A percentile compares a stretch with the other conserved stretches of the same genome.
Conservation (phyloP, 1,140 invertebrate genomes). For the Zaprionus camerounensis region DNA sequence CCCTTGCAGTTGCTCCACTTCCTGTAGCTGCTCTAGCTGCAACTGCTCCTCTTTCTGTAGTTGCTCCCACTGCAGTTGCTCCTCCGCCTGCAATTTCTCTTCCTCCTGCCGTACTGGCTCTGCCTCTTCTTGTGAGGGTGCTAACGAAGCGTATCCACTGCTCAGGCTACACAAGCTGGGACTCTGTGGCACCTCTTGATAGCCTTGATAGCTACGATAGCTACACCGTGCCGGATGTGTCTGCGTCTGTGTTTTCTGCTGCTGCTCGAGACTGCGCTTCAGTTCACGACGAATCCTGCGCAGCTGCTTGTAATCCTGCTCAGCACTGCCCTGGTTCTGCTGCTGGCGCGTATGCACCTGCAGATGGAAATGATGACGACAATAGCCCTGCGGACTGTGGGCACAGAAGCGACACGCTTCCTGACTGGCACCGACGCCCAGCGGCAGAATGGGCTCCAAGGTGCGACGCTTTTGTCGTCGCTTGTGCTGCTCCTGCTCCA, state of each 20-base stretch:
- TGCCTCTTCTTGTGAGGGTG: slow-evolving; percentile 10
- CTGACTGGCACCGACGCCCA: slow-evolving; percentile 54
- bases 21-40: not conserved
- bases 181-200: slow-evolving; percentile 11
- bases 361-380: slow-evolving; percentile 78
- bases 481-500: slow-evolving; percentile 64
- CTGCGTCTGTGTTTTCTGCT: slow-evolving; percentile 47
- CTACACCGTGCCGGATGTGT: slow-evolving; percentile 29
- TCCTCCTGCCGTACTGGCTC: slow-evolving; percentile 14
- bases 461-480: slow-evolving; percentile 64
- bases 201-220: slow-evolving; percentile 31
- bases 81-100: not conserved
- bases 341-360: slow-evolving; percentile 62
- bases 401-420: slow-evolving; percentile 81
- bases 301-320: slow-evolving; percentile 65
- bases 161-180: slow-evolving; percentile 60
- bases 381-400: slow-evolving; percentile 81
- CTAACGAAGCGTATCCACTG: slow-evolving; percentile 63
- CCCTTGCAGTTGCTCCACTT: not conserved
- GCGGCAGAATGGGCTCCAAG: slow-evolving; percentile 59
- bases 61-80: not conserved
- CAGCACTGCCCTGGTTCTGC: slow-evolving; percentile 16
- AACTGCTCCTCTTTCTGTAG: not conserved
- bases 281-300: slow-evolving; percentile 68
- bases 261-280: slow-evolving; percentile 69